Conservation (phyloP, 2,113 vertebrate species). For the Melanostigma gelatinosum region DNA sequence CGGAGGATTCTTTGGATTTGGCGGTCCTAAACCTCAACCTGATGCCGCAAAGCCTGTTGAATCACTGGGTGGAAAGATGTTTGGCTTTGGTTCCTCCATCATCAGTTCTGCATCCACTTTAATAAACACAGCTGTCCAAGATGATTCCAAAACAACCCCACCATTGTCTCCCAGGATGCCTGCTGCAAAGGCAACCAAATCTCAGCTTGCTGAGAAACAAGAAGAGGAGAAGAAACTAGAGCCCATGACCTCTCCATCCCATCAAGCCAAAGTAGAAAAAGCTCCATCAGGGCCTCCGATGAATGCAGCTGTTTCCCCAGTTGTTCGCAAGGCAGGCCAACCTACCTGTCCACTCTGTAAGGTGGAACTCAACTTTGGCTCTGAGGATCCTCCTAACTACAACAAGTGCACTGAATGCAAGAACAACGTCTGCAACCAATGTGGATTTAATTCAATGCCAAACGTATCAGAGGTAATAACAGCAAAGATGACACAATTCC, state of each 20-base stretch:
- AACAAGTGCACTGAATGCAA: conserved; percentile 94
- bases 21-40: conserved; percentile 63
- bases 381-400: conserved; percentile 89
- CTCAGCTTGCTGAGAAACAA: conserved; percentile 51
- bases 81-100: conserved; percentile 78
- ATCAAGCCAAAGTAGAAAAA: conserved; percentile 76
- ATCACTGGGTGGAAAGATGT: conserved; percentile 81
- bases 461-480: conserved; percentile 85
- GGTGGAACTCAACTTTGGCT: conserved; percentile 86
- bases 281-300: conserved; percentile 50
- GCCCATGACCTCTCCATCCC: conserved; percentile 43
- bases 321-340: conserved; percentile 44
- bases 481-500: background rate
- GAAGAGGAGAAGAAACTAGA: conserved; percentile 63
- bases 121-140: conserved; percentile 75
- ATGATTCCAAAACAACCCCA: conserved; percentile 73
- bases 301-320: conserved; percentile 18
- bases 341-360: conserved; percentile 91
- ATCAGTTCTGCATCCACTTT: conserved; percentile 81
- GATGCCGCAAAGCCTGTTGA: conserved; percentile 66
- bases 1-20: conserved; percentile 81
- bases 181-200: conserved; percentile 46
- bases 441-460: conserved; percentile 92
- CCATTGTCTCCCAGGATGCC: conserved; percentile 70
- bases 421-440: conserved; percentile 90